These are phyloP conservation scores for Picathartes gymnocephalus DNA, from an alignment of 2,113 vertebrate genomes.

Conservation along the genomic window DNA sequence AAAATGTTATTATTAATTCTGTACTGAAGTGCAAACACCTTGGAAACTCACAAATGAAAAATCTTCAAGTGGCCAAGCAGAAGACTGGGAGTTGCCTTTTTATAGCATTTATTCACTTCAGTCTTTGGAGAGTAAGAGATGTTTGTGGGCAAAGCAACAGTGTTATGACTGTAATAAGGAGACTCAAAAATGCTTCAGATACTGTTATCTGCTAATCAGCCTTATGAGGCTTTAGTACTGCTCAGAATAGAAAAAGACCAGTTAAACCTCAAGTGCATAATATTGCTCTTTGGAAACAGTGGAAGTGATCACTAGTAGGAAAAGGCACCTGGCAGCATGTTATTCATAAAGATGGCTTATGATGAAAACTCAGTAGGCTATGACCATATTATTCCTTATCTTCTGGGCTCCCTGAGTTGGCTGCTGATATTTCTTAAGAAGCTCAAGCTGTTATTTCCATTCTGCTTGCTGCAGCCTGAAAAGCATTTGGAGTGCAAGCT, in stretches of 20 bases:
- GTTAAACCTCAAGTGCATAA: background rate
- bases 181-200: background rate
- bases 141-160: background rate
- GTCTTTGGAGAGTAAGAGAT: background rate
- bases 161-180: background rate
- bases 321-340: background rate
- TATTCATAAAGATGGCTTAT: background rate
- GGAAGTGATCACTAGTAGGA: background rate
- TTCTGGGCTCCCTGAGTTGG: background rate
- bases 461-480: background rate
- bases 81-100: background rate
- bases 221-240: background rate
- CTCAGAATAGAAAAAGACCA: background rate
- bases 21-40: background rate
- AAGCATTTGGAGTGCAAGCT: background rate
- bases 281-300: background rate
- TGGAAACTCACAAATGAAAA: background rate
- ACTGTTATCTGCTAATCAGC: background rate
- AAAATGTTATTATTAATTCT: background rate
- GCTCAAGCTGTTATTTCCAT: slow-evolving; percentile 33
- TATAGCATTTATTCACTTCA: background rate
- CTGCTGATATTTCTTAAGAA: background rate
- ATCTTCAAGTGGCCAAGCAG: background rate
- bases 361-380: background rate
- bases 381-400: background rate